Percentiles rank a stretch among this genome's conserved stretches.
Evolutionary conservation across 2,888 invertebrate species (phyloP).

Genomic region (Masnerella sp.): DNA sequence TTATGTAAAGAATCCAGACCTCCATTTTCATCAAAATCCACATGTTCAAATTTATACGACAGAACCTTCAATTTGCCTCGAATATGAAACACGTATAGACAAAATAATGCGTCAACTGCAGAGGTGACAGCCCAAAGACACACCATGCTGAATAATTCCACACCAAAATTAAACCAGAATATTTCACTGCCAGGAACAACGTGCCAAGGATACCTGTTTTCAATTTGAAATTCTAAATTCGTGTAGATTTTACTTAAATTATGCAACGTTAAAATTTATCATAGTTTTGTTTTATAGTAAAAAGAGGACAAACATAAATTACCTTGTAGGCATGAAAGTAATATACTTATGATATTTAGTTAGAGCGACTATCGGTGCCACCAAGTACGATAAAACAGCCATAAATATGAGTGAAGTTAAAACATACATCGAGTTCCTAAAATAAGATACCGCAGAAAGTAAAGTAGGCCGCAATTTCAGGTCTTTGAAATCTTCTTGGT

Average conservation of each 20-base stretch:
- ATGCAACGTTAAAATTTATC: too few relatives aligned
- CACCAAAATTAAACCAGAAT: conserved; percentile 58
- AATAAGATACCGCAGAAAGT: conserved; percentile 9
- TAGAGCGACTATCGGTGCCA: too few relatives aligned
- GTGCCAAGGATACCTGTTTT: conserved; percentile 59
- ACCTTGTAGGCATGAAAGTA: too few relatives aligned
- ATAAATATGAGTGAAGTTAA: conserved; percentile 46
- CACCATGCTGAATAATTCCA: conserved; percentile 47
- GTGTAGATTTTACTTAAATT: too few relatives aligned
- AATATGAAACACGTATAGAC: conserved; percentile 65
- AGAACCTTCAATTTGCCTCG: conserved; percentile 62
- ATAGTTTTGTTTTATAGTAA: too few relatives aligned
- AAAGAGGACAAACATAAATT: too few relatives aligned
- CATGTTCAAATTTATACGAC: conserved; percentile 41
- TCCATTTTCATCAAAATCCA: conserved; percentile 16
- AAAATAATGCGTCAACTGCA: conserved; percentile 64
- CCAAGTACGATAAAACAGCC: conserved; percentile 20
- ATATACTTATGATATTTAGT: too few relatives aligned
- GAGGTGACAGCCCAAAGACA: conserved; percentile 48
- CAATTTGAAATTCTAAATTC: too few relatives aligned
- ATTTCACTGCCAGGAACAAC: conserved; percentile 33
- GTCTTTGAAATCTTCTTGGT: conserved; percentile 44
- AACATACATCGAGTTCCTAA: conserved; percentile 1
- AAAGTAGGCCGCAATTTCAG: conserved; percentile 4
- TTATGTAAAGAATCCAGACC: too few relatives aligned